Conservation (phyloP, 2,113 vertebrate genomes). For the Suricata suricatta region DNA sequence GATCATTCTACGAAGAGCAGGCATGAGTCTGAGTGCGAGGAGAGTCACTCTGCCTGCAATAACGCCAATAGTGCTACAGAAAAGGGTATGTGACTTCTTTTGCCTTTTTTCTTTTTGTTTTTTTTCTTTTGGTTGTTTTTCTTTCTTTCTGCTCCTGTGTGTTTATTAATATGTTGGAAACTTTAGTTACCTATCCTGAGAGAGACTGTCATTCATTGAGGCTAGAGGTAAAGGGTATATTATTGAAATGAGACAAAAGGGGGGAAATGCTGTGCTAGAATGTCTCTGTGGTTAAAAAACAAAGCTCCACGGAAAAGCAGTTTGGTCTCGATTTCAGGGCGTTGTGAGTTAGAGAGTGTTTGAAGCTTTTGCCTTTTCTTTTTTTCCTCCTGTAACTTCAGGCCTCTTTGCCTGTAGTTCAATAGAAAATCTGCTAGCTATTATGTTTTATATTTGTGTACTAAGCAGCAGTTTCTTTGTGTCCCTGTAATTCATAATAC, state of each 20-base stretch:
- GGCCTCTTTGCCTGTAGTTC: constrained; percentile 32
- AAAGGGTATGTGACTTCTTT: constrained; percentile 89
- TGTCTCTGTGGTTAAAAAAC: background rate
- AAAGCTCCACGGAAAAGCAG: background rate
- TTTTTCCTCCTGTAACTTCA: constrained; percentile 19
- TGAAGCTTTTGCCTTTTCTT: constrained; percentile 1
- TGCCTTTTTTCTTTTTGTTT: background rate
- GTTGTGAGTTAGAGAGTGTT: constrained; percentile 45
- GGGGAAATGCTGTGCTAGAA: background rate
- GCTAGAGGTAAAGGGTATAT: background rate
- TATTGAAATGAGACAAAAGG: constrained; percentile 7
- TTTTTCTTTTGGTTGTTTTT: background rate
- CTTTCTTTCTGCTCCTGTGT: background rate
- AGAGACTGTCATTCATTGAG: constrained; percentile 23
- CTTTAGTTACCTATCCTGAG: constrained; percentile 16
- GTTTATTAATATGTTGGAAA: constrained; percentile 16
- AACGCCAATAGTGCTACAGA: constrained; percentile 92
- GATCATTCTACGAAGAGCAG: constrained; percentile 79
- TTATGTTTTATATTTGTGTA: constrained; percentile 50
- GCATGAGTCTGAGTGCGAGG: constrained; percentile 93
- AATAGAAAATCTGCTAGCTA: constrained; percentile 52
- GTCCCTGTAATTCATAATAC: constrained; percentile 43
- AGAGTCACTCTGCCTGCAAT: constrained; percentile 94
- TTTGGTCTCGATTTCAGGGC: constrained; percentile 15
- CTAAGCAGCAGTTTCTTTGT: constrained; percentile 50